These are phyloP conservation scores for Spicauda simplicius DNA, from an alignment of 2,888 invertebrate species.

Conservation along the genomic window DNA sequence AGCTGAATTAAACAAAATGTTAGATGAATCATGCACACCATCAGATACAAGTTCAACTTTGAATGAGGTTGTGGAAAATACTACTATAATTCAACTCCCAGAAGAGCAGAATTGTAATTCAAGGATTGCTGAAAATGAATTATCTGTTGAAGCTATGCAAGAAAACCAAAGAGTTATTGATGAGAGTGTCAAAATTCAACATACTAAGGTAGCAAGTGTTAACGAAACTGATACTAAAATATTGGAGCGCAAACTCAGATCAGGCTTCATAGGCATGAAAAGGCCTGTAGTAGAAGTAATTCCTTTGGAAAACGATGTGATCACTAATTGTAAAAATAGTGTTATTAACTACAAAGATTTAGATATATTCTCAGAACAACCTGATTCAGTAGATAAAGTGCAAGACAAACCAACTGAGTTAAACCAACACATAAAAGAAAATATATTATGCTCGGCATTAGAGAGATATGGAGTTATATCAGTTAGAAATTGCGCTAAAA, in stretches of 20 bases:
- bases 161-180: background rate
- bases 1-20: background rate
- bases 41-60: background rate
- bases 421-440: conserved; percentile 46
- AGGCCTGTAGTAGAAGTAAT: conserved; percentile 5
- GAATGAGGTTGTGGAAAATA: background rate
- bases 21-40: background rate
- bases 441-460: conserved; percentile 64
- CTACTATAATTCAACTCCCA: background rate
- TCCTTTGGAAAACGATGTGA: conserved; percentile 1
- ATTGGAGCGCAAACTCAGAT: background rate
- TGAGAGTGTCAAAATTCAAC: background rate
- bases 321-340: conserved; percentile 6
- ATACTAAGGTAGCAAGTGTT: background rate
- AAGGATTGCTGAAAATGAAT: background rate
- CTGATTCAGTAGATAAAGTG: conserved; percentile 8
- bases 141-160: background rate
- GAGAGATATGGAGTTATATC: conserved; percentile 58
- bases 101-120: background rate
- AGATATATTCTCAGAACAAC: conserved; percentile 48
- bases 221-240: background rate
- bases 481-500: conserved; percentile 48
- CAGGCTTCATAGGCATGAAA: background rate
- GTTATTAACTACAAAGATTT: conserved; percentile 52
- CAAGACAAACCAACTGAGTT: conserved; percentile 17